Conservation (phyloP, 2,113 vertebrate genomes). For the Thamnaconus septentrionalis region DNA sequence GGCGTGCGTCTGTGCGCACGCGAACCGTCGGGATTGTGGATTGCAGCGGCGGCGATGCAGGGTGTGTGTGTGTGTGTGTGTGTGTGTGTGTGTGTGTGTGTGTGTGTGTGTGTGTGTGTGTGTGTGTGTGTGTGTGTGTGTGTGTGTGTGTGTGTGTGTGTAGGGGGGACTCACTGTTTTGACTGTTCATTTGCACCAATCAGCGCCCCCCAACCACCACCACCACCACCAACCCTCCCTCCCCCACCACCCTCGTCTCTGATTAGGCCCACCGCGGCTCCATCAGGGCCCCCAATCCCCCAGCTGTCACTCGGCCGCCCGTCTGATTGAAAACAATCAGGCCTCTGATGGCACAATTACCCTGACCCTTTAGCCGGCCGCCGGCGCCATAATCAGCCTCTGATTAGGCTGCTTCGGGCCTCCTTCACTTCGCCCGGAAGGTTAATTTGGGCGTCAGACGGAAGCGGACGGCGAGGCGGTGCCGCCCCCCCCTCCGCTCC, state of each 20-base stretch:
- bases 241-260: constrained; percentile 83
- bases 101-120: background rate
- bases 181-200: constrained; percentile 99
- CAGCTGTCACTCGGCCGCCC: constrained; percentile 99
- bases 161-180: constrained; percentile 64
- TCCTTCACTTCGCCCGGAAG: constrained; percentile 99
- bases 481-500: constrained; percentile 73
- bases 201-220: constrained; percentile 82
- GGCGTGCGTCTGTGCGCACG: constrained; percentile 6
- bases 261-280: constrained; percentile 98
- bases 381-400: constrained; percentile 99
- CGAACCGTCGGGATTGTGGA: too few species aligned
- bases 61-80: too few species aligned
- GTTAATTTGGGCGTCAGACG: constrained; percentile 99
- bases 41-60: too few species aligned
- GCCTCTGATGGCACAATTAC: constrained; percentile 99
- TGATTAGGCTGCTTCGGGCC: constrained; percentile 99
- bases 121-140: constrained; percentile 2
- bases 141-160: background rate
- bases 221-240: constrained; percentile 73
- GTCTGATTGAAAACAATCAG: constrained; percentile 99
- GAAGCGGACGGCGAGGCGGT: constrained; percentile 90
- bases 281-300: constrained; percentile 97
- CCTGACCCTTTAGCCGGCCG: constrained; percentile 99
- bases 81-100: too few species aligned